phyloP scores from a whole-genome alignment of 1,140 invertebrate species.

The Brevipalpus yothersi region DNA sequence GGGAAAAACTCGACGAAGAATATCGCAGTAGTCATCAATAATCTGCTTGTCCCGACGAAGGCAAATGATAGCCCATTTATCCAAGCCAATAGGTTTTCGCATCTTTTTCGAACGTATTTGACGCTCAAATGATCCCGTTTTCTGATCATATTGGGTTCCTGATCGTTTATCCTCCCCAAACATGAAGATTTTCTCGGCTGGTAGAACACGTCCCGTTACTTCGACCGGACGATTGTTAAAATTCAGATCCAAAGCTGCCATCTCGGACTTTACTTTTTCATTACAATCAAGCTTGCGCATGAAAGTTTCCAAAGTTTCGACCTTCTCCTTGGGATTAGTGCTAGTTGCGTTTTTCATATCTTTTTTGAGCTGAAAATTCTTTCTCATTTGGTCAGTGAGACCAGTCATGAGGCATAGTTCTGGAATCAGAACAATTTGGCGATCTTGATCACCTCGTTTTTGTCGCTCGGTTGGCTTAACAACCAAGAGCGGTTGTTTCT shows the following conservation, averaged over 20 bases:
- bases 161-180: not conserved
- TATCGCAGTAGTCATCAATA: slow-evolving; percentile 15
- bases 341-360: slow-evolving; percentile 46
- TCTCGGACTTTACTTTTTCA: too few relatives aligned
- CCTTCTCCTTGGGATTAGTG: slow-evolving; percentile 19
- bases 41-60: slow-evolving; percentile 27
- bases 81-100: not conserved
- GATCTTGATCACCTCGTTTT: not conserved
- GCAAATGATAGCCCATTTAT: slow-evolving; percentile 12
- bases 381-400: slow-evolving; percentile 15
- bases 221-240: slow-evolving; percentile 16
- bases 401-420: slow-evolving; percentile 21
- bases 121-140: slow-evolving; percentile 6
- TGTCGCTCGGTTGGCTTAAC: slow-evolving; percentile 6
- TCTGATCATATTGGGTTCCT: not conserved
- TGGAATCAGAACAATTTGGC: slow-evolving; percentile 15
- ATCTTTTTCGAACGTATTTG: slow-evolving; percentile 15
- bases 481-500: slow-evolving; percentile 19
- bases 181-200: slow-evolving; percentile 17
- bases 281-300: slow-evolving; percentile 18
- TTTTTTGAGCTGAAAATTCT: slow-evolving; percentile 3
- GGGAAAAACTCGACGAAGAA: slow-evolving; percentile 15
- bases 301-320: slow-evolving; percentile 5
- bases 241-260: slow-evolving; percentile 22
- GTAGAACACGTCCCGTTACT: slow-evolving; percentile 20